phyloP scores from a whole-genome alignment of 2,797 vertebrate genomes.

The Nannoperca australis region DNA sequence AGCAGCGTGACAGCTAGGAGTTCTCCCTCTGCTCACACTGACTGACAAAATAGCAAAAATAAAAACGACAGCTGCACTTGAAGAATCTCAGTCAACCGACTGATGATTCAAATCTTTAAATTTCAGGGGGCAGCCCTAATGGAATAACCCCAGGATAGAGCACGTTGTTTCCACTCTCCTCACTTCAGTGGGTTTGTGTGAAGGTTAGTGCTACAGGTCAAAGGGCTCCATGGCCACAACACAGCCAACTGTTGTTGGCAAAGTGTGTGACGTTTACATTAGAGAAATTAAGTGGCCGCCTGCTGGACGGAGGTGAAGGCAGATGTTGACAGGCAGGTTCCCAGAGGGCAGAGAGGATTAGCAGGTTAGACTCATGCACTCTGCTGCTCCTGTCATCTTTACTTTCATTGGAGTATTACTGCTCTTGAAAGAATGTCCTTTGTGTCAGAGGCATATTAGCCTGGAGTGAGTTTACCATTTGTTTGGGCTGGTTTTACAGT shows the following conservation, averaged over 20 bases:
- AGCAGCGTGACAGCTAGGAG: no score
- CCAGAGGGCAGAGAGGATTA: constrained; percentile 47
- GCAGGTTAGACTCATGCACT: constrained; percentile 6
- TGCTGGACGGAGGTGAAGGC: constrained; percentile 20
- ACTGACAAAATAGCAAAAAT: no score
- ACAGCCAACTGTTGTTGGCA: constrained; percentile 37
- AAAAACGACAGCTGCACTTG: no score
- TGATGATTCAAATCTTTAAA: no score
- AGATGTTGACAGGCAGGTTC: constrained; percentile 47
- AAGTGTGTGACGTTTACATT: constrained; percentile 17
- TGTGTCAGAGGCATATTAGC: neutral
- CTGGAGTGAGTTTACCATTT: constrained; percentile 3
- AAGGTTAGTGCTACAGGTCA: constrained; percentile 20
- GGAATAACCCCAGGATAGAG: neutral
- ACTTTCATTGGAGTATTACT: neutral
- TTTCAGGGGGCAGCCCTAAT: no score
- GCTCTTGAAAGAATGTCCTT: constrained; percentile 14
- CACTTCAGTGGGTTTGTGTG: neutral
- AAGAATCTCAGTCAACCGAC: no score
- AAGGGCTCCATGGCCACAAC: neutral
- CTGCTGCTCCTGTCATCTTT: constrained; percentile 19
- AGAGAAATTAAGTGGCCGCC: constrained; percentile 33
- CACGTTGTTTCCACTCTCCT: neutral
- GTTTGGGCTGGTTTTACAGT: neutral
- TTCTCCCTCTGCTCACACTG: no score